Evolutionary conservation across 2,888 invertebrate genomes (phyloP), one percentile per base, ranked within the genome.

Genomic region (Tricholauxania praeusta): DNA sequence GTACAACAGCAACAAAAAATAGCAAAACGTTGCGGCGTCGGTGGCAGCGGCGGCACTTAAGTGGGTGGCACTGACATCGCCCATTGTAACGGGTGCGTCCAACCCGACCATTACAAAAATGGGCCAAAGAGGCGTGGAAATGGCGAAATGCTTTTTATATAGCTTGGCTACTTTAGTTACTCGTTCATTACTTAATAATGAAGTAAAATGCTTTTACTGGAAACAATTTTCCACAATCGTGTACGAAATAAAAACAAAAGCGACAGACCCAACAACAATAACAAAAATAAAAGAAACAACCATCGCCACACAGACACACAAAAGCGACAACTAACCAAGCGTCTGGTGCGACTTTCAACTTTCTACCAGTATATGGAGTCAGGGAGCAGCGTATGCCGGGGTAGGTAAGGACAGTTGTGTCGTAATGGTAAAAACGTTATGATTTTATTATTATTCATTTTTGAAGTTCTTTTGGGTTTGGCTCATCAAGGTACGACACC

Each of bases 381-480:
- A 39, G 2, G 39, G 39, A 10, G 39, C 39, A 39, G 10, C 39
- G 7, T 10, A 39, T 7, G 39, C 8, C 1, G 39, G 39, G 39
- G 39, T 39, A 10, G 8, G 32, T 39, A 19, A 28, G 66, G 55
- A 66, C 4, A 55, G 22, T n/a, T 39, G 39, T 39, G 39, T 48
- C 8, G 68, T 49, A 59, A 59, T 28, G 19, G 68, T 60, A 69
- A 59, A 59, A 49, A 59, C 57, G 57, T 69, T 59, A 69, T 69
- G 68, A 69, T 69, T 69, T 57, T 69, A 69, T 69, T 69, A 69
- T 69, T 60, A 69, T 69, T 69, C 59, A 69, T 60, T 59, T 69
- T 47, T 28, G 49, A 28, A 55, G 47, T 62, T 51, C 39, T 52
- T 51, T 22, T 32, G 49, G 19, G 22, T 60, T 15, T 22, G n/a